These are phyloP conservation scores for Himalopsyche tibetana DNA, from an alignment of 2,888 invertebrate species.

Conservation along the genomic window DNA sequence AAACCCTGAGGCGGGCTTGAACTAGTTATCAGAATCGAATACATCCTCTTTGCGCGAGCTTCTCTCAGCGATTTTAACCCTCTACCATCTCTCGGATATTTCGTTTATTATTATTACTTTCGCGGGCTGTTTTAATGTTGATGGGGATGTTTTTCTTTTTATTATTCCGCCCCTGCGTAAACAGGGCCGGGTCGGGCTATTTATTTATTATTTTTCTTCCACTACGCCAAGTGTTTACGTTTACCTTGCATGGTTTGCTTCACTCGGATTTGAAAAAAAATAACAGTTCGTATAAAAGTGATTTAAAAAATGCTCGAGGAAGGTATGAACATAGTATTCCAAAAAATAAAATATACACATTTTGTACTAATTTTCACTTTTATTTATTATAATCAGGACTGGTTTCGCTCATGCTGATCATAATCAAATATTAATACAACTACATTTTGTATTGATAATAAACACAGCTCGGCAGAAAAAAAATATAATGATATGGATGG, in stretches of 20 bases:
- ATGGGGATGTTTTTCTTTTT: conserved; percentile 34
- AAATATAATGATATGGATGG: too few species aligned
- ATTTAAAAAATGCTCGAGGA: background rate
- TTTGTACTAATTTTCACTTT: too few species aligned
- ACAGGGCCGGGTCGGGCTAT: background rate
- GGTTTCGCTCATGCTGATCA: too few species aligned
- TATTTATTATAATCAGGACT: too few species aligned
- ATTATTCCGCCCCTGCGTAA: conserved; percentile 26
- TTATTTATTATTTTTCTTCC: conserved; percentile 13
- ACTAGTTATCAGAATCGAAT: background rate
- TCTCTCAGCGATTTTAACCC: conserved; percentile 1
- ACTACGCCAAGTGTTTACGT: background rate
- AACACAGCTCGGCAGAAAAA: too few species aligned
- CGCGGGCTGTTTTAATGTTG: conserved; percentile 11
- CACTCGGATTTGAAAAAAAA: background rate
- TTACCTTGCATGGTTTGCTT: conserved; percentile 27
- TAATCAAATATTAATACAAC: too few species aligned
- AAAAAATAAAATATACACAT: too few species aligned
- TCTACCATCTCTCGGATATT: background rate
- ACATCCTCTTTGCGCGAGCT: background rate
- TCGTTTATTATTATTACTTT: conserved; percentile 34
- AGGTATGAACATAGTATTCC: too few species aligned
- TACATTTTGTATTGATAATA: too few species aligned
- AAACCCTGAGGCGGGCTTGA: background rate
- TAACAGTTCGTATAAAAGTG: background rate